These are phyloP conservation scores for Poecilus cupreus DNA, from an alignment of 2,888 invertebrate species.

Conservation along the genomic window DNA sequence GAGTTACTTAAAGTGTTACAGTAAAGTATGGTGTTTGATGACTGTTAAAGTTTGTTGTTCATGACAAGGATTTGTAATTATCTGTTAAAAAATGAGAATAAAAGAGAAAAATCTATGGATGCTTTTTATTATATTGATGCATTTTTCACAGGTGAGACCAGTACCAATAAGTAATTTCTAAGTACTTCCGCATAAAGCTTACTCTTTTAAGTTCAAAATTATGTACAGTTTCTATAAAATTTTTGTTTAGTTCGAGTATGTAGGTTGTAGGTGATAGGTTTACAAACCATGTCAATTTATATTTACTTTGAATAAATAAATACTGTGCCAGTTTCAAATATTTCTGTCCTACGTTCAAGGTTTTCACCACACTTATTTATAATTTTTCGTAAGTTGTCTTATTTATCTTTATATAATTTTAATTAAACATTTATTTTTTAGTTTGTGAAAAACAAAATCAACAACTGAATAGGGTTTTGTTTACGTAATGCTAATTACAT, in stretches of 20 bases:
- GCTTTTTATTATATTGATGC: constrained; percentile 27
- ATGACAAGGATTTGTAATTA: constrained; percentile 23
- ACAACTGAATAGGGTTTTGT: constrained; percentile 2
- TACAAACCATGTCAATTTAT: constrained; percentile 35
- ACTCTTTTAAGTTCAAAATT: neutral
- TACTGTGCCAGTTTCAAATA: constrained; percentile 32
- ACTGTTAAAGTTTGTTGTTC: constrained; percentile 12
- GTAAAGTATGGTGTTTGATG: constrained; percentile 9
- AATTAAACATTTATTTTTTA: neutral
- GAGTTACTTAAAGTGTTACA: constrained; percentile 16
- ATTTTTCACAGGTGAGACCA: constrained; percentile 31
- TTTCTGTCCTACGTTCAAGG: constrained; percentile 7
- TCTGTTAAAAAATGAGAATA: constrained; percentile 38
- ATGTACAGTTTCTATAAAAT: constrained; percentile 17
- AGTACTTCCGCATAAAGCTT: constrained; percentile 3
- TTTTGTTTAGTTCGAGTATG: constrained; percentile 12
- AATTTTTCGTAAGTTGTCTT: neutral
- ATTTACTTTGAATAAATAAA: constrained; percentile 26
- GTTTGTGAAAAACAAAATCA: constrained; percentile 11
- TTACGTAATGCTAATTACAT: constrained; percentile 16
- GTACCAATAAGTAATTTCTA: neutral
- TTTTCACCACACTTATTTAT: constrained; percentile 16
- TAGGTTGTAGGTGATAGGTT: constrained; percentile 23
- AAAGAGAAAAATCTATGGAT: constrained; percentile 19
- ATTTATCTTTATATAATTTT: constrained; percentile 1